These are phyloP conservation scores for Brenthis ino DNA, from an alignment of 2,888 invertebrate species.

Conservation along the genomic window DNA sequence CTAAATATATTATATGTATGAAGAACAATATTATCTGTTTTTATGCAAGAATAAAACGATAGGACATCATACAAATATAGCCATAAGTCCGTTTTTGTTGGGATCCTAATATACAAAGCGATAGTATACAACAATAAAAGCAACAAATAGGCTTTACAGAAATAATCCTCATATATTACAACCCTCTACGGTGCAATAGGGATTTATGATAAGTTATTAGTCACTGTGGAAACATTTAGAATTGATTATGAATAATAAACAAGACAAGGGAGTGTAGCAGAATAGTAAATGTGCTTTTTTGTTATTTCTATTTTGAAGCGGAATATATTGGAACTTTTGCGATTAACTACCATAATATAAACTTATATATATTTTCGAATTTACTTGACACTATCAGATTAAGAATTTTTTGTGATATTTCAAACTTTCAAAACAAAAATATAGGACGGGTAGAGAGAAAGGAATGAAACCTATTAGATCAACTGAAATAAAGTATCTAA, in stretches of 20 bases:
- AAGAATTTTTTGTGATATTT: no score
- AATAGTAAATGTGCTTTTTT: constrained; percentile 48
- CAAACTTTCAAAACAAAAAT: neutral
- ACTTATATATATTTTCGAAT: no score
- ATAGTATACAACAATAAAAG: constrained; percentile 47
- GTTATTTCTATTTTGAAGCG: neutral
- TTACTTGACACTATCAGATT: no score
- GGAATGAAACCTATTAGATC: neutral
- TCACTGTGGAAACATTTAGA: constrained; percentile 73
- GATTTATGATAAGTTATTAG: constrained; percentile 77
- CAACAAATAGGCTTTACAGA: constrained; percentile 58
- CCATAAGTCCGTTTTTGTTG: constrained; percentile 38
- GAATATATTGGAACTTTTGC: constrained; percentile 9
- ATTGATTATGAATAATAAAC: constrained; percentile 76
- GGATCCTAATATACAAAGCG: constrained; percentile 39
- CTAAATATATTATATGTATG: constrained; percentile 1
- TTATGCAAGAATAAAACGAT: constrained; percentile 21
- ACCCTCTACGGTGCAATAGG: constrained; percentile 73
- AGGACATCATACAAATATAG: constrained; percentile 30
- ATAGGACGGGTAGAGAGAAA: neutral
- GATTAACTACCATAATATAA: constrained; percentile 7
- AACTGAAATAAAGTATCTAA: neutral
- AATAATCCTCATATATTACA: constrained; percentile 71
- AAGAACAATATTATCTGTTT: constrained; percentile 15
- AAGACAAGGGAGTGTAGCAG: constrained; percentile 64